These are phyloP conservation scores for Denticeps clupeoides DNA, from an alignment of 2,797 vertebrate genomes.

Conservation along the genomic window DNA sequence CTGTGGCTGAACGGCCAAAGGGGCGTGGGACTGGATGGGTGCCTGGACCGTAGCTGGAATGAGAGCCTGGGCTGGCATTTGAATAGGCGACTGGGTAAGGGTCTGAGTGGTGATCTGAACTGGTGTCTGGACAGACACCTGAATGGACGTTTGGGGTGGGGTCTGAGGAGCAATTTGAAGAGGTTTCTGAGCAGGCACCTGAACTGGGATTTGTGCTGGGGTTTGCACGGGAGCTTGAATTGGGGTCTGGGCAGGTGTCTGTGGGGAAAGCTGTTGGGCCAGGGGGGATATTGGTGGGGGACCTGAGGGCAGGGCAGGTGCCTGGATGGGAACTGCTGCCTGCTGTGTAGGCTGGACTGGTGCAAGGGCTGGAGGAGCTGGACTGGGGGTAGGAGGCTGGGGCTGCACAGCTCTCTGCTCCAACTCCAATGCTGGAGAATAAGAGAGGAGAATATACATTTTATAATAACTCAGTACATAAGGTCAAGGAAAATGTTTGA, in stretches of 20 bases:
- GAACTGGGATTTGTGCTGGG: slow-evolving; percentile 47
- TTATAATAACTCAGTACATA: background rate
- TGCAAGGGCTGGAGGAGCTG: slow-evolving; percentile 29
- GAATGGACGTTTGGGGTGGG: slow-evolving; percentile 49
- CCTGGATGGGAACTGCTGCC: slow-evolving; percentile 39
- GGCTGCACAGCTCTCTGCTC: slow-evolving; percentile 42
- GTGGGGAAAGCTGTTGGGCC: slow-evolving; percentile 41
- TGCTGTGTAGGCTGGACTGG: slow-evolving; percentile 34
- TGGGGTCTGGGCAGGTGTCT: slow-evolving; percentile 32
- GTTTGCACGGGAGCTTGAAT: slow-evolving; percentile 47
- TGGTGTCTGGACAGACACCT: slow-evolving; percentile 54
- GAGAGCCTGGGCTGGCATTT: slow-evolving; percentile 36
- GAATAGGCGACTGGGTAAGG: slow-evolving; percentile 36
- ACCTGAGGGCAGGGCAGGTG: slow-evolving; percentile 35
- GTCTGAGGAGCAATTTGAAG: slow-evolving; percentile 30
- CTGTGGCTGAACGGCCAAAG: slow-evolving; percentile 44
- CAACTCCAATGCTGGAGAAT: slow-evolving; percentile 37
- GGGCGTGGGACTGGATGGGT: slow-evolving; percentile 33
- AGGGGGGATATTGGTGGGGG: slow-evolving; percentile 47
- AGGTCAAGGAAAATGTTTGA: too few relatives aligned
- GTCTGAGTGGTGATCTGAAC: slow-evolving; percentile 50
- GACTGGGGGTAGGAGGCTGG: slow-evolving; percentile 19
- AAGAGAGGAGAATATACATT: slow-evolving; percentile 2
- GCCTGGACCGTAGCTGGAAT: slow-evolving; percentile 33
- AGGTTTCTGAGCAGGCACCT: slow-evolving; percentile 41